Evolutionary conservation across 2,888 invertebrate genomes (phyloP), one percentile per base, ranked within the genome.

Genomic region (Cryptocephalus primarius): DNA sequence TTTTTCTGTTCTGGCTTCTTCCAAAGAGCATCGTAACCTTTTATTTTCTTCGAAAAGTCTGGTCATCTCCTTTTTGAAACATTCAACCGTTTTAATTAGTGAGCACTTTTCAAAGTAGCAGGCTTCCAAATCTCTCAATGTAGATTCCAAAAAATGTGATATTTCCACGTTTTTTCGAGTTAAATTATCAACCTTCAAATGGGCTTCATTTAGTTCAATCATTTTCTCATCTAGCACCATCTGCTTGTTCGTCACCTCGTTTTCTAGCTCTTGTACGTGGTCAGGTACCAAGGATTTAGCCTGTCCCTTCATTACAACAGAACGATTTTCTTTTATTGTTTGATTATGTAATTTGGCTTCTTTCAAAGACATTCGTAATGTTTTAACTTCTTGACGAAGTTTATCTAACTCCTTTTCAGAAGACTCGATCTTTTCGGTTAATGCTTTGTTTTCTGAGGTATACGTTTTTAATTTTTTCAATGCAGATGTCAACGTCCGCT

Each of bases 161-260:
- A 49, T 46, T 13, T 52, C 55, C 2, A n/a, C 44, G 41, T 53
- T 55, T 45, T 55, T 52, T 45, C 46, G 47, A 4, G 54, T 49
- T 10, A 56, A 42, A 46, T 49, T 51, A 12, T 54, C 50, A 9
- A 54, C 49, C 34, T 14, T 52, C 52, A 12, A 52, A 54, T 34
- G 52, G 49, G 42, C 45, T 50, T 12, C 40, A 31, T 41, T 49
- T 12, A 58, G 38, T 38, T 60, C 55, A 9, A 47, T 45, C 33
- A 43, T 52, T 34, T 57, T 59, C 38, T 54, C 46, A 43, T 59
- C 55, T 39, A 58, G 43, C 41, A 55, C 55, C 41, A 56, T 55
- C 1, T 50, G 51, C 14, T 56, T 44, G 8, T 55, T 46, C 8
- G n/a, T 42, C 43, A 56, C 58, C 44, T 57, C 57, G 45, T 58